Conservation (phyloP, 2,113 vertebrate species). For the Clarias gariepinus region DNA sequence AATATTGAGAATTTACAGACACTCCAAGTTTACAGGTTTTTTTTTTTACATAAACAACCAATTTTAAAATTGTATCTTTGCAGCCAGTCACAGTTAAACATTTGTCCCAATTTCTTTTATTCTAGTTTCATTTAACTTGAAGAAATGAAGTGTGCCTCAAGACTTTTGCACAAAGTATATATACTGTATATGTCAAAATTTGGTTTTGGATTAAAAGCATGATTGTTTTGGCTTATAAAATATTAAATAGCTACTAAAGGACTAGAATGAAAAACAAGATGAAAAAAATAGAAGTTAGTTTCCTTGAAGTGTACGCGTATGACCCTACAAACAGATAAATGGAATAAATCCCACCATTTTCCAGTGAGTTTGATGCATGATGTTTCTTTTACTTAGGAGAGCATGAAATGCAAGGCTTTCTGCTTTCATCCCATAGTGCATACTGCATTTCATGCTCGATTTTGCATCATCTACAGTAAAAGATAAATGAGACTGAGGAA, state of each 20-base stretch:
- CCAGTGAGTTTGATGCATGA: background rate
- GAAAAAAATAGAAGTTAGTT: background rate
- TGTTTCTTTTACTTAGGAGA: background rate
- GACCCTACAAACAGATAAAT: background rate
- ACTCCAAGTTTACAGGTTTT: too few relatives aligned
- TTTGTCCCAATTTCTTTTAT: too few relatives aligned
- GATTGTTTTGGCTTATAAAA: background rate
- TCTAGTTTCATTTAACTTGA: too few relatives aligned
- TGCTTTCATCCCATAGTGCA: background rate
- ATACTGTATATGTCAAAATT: too few relatives aligned
- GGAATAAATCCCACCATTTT: background rate
- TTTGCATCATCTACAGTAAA: background rate
- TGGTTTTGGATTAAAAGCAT: background rate
- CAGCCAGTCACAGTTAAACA: too few relatives aligned
- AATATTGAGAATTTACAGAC: too few relatives aligned
- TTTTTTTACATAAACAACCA: too few relatives aligned
- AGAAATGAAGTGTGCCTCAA: too few relatives aligned
- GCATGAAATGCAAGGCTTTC: background rate
- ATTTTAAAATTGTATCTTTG: too few relatives aligned
- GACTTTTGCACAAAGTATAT: too few relatives aligned
- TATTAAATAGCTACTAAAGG: background rate
- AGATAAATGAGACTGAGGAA: slow-evolving; percentile 2
- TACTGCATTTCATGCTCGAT: background rate
- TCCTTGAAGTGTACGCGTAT: background rate
- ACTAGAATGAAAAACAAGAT: background rate